Evolutionary conservation across 2,888 invertebrate species (phyloP).

Genomic region (Eupithecia exiguata): DNA sequence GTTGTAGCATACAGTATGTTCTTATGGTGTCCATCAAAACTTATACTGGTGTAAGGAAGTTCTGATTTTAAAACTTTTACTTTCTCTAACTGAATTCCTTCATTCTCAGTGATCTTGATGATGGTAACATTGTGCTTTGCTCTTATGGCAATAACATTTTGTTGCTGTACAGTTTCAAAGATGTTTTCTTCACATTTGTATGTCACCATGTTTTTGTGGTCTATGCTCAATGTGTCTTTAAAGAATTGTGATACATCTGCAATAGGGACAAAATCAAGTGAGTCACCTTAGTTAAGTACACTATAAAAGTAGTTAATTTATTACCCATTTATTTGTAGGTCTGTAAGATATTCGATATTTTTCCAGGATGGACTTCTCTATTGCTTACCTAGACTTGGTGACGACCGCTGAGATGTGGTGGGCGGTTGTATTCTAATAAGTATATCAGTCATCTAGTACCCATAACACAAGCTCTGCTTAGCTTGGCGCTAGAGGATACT

Average conservation of each 20-base stretch:
- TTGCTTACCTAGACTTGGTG: no score
- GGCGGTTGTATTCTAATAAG: no score
- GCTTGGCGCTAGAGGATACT: no score
- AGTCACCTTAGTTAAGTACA: no score
- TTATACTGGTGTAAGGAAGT: slow-evolving; percentile 69
- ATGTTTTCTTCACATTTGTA: slow-evolving; percentile 67
- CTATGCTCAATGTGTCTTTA: slow-evolving; percentile 54
- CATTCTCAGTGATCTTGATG: slow-evolving; percentile 56
- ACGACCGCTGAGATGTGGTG: no score
- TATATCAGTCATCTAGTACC: no score
- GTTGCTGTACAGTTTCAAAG: slow-evolving; percentile 67
- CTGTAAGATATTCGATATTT: no score
- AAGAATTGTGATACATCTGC: slow-evolving; percentile 67
- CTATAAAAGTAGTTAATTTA: no score
- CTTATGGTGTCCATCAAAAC: slow-evolving; percentile 70
- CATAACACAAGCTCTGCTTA: no score
- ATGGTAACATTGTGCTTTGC: slow-evolving; percentile 68
- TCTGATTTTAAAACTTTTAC: slow-evolving; percentile 65
- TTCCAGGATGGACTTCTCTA: no score
- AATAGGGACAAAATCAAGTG: slow-evolving; percentile 38
- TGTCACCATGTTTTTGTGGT: slow-evolving; percentile 49
- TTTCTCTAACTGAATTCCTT: slow-evolving; percentile 56
- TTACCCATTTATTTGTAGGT: no score
- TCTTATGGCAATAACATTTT: slow-evolving; percentile 67
- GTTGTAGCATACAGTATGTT: slow-evolving; percentile 71